phyloP scores from a whole-genome alignment of 2,888 invertebrate species.

The Chrysolina americana region DNA sequence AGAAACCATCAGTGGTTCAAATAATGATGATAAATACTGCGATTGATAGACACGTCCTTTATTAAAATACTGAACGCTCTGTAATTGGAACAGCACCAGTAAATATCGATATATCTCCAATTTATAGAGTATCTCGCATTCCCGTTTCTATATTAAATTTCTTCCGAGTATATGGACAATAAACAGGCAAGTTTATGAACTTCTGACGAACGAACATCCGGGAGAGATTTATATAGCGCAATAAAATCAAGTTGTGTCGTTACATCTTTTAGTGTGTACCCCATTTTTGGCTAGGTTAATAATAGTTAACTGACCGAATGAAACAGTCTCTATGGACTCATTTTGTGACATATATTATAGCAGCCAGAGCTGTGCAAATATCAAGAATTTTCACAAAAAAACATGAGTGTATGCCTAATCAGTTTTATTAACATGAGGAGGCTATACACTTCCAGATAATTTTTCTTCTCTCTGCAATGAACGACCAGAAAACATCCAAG shows the following conservation, averaged over 20 bases:
- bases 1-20: not conserved
- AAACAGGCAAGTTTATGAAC: slow-evolving; percentile 10
- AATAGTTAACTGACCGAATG: not conserved
- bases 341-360: not conserved
- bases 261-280: not conserved
- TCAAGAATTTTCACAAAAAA: not conserved
- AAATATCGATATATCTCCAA: slow-evolving; percentile 7
- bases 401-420: too few relatives aligned
- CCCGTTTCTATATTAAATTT: not conserved
- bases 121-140: not conserved
- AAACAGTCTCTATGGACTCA: not conserved
- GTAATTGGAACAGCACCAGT: not conserved
- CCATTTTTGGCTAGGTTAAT: not conserved
- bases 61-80: not conserved
- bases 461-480: too few relatives aligned
- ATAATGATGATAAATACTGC: not conserved
- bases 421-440: too few relatives aligned
- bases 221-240: not conserved
- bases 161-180: slow-evolving; percentile 11
- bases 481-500: too few relatives aligned
- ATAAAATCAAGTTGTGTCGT: slow-evolving; percentile 9
- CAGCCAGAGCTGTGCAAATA: not conserved
- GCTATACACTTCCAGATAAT: too few relatives aligned
- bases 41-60: not conserved
- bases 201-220: slow-evolving; percentile 1